Base-by-base conservation (phyloP, 2,888 invertebrate genomes). In the Barypeithes pellucidus region DNA sequence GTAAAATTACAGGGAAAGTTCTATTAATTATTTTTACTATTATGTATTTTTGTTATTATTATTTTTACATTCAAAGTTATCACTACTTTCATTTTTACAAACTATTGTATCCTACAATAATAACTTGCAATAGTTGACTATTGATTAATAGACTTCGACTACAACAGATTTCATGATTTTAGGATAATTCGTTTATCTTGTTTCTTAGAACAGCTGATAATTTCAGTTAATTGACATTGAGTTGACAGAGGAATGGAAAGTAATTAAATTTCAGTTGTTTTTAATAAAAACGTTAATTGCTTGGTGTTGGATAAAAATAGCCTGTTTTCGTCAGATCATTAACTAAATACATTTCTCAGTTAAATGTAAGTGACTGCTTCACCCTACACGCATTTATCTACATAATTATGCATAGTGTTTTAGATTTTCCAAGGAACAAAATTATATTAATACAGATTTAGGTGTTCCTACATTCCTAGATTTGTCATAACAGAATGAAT, bases 401-500 rank as follows among this genome's bases (percentile, higher is more conserved):
- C 16, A 14, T 22, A 50, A 50, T 50, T 50, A n/a, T 5, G 22
- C 24, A 24, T 24, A 9, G 16, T 18, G 54, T 29, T 33, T 8
- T 36, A 11, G 36, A 39, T n/a, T 39, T 39, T 39, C n/a, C 18
- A 47, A 11, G 16, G 9, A 11, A 47, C 18, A 47, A 16, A 9
- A n/a, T n/a, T n/a, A n/a, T 5, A 14, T n/a, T 3, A 16, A 16
- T 47, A 8, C 43, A 18, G 47, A 47, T 47, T 47, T 18, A 18
- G 4, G n/a, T n/a, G 2, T 4, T 39, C 8, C 14, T n/a, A 24
- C 52, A 52, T 52, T 57, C 24, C 29, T 60, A n/a, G 41, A 45
- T 62, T 69, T 33, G 22, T 69, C 33, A 20, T 39, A 45, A 20
- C 43, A 65, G 65, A 29, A 65, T 71, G 70, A 63, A 36, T 45